Conservation (phyloP, 2,797 vertebrate species). For the Hozukius guyotensis region DNA sequence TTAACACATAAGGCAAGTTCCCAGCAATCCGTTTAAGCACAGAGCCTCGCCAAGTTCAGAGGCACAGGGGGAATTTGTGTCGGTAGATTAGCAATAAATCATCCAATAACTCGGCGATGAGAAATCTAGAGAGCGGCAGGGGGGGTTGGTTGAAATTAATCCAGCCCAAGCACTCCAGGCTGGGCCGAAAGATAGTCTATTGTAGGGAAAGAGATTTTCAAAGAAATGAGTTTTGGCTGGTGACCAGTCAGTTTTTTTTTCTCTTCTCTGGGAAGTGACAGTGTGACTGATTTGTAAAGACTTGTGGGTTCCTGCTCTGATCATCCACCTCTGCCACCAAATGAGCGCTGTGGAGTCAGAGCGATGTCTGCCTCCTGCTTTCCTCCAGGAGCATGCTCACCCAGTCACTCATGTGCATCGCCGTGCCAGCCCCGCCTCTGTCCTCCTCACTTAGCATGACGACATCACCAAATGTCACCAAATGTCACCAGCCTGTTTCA, state of each 20-base stretch:
- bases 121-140: constrained; percentile 67
- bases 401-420: constrained; percentile 76
- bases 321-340: constrained; percentile 65
- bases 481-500: constrained; percentile 70
- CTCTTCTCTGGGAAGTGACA: constrained; percentile 62
- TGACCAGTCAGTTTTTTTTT: constrained; percentile 67
- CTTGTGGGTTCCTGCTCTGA: constrained; percentile 65
- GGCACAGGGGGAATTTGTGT: constrained; percentile 76
- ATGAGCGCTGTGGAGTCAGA: constrained; percentile 61
- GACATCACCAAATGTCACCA: constrained; percentile 67
- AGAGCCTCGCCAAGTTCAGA: constrained; percentile 76
- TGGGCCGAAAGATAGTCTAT: constrained; percentile 66
- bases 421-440: constrained; percentile 66
- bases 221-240: constrained; percentile 73
- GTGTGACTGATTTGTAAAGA: constrained; percentile 75
- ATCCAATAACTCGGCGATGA: constrained; percentile 77
- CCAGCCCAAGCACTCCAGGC: constrained; percentile 65
- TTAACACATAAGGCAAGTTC: constrained; percentile 59
- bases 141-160: constrained; percentile 74
- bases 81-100: constrained; percentile 82
- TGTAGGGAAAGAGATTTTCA: constrained; percentile 71
- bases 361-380: constrained; percentile 74
- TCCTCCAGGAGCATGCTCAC: constrained; percentile 74
- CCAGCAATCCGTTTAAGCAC: constrained; percentile 74
- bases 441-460: constrained; percentile 78